Conservation (phyloP, 2,888 invertebrate species). For the Xanthia icteritia region DNA sequence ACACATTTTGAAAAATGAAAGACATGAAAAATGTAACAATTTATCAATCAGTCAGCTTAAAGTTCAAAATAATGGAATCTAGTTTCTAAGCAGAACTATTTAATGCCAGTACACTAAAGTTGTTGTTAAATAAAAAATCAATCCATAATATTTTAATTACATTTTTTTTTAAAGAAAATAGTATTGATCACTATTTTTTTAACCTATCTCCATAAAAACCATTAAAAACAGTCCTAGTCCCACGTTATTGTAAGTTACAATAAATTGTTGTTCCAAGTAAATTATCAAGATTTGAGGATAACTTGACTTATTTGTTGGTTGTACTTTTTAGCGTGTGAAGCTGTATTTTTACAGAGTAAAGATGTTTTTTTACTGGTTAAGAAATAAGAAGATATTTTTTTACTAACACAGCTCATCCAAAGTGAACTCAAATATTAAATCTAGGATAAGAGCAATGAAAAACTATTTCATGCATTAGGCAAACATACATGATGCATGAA, state of each 20-base stretch:
- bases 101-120: neutral
- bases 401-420: neutral
- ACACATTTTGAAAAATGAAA: neutral
- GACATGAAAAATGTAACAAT: neutral
- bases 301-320: too few species aligned
- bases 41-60: neutral
- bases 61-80: neutral
- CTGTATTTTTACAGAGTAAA: neutral
- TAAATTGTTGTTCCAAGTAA: neutral
- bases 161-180: neutral
- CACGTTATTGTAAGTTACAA: neutral
- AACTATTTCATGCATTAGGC: neutral
- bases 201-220: neutral
- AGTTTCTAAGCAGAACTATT: neutral
- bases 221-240: neutral
- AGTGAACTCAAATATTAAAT: neutral
- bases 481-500: neutral
- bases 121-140: neutral
- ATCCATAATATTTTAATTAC: neutral
- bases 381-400: neutral
- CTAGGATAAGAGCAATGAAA: neutral
- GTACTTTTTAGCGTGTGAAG: neutral
- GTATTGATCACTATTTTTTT: neutral
- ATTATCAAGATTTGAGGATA: neutral
- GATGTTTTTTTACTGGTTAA: neutral